phyloP scores from a whole-genome alignment of 1,140 invertebrate species.

The Drosophila mauritiana region DNA sequence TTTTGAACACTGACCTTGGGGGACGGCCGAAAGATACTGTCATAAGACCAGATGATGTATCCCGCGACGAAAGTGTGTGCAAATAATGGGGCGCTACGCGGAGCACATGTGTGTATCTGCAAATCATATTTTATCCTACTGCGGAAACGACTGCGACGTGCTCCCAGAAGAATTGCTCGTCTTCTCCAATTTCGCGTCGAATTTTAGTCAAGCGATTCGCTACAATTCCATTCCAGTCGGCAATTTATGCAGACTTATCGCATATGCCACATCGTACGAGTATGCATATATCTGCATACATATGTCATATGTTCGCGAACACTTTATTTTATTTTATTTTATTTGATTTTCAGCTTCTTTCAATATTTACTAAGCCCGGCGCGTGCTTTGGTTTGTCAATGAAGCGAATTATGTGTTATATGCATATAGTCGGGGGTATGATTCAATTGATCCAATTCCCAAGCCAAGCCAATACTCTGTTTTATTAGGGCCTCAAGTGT shows the following conservation, averaged over 20 bases:
- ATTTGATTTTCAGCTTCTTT: slow-evolving; percentile 43
- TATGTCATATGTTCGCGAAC: slow-evolving; percentile 18
- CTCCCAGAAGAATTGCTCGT: slow-evolving; percentile 45
- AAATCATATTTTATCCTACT: slow-evolving; percentile 73
- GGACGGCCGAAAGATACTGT: slow-evolving; percentile 20
- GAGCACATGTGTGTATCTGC: slow-evolving; percentile 39
- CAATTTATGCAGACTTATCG: slow-evolving; percentile 42
- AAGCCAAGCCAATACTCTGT: background rate
- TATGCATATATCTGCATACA: slow-evolving; percentile 2
- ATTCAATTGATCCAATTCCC: slow-evolving; percentile 4
- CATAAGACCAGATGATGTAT: slow-evolving; percentile 4
- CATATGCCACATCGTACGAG: background rate
- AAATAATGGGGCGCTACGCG: slow-evolving; percentile 5
- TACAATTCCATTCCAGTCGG: slow-evolving; percentile 63
- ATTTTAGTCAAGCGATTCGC: slow-evolving; percentile 38
- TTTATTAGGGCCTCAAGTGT: background rate
- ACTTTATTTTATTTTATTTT: slow-evolving; percentile 26
- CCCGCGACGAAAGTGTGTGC: slow-evolving; percentile 1
- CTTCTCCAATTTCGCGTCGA: slow-evolving; percentile 17
- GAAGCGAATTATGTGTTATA: slow-evolving; percentile 52
- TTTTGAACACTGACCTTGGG: slow-evolving; percentile 74
- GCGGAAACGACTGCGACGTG: slow-evolving; percentile 76
- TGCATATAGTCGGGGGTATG: background rate
- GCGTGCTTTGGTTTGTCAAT: slow-evolving; percentile 73
- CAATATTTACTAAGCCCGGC: slow-evolving; percentile 68